phyloP scores from a whole-genome alignment of 2,888 invertebrate species.

The Pristionchus exspectatus region DNA sequence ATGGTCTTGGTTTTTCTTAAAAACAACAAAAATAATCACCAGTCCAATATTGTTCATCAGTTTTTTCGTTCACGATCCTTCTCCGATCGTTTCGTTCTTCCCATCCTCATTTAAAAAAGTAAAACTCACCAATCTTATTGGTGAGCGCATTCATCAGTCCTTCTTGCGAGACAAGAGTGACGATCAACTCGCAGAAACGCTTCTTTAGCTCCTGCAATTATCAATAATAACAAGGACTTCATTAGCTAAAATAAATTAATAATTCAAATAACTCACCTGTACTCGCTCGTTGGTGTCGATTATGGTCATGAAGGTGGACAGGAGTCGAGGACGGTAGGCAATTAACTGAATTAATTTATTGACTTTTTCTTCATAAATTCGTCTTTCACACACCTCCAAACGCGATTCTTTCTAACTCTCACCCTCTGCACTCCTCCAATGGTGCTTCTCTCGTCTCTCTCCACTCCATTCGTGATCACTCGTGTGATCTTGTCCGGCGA shows the following conservation, averaged over 20 bases:
- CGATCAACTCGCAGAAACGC: conserved; percentile 57
- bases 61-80: too few species aligned
- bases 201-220: conserved; percentile 56
- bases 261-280: conserved; percentile 52
- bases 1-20: too few species aligned
- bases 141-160: conserved; percentile 28
- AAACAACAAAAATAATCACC: too few species aligned
- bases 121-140: conserved; percentile 27
- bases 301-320: conserved; percentile 7
- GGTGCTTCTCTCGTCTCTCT: conserved; percentile 18
- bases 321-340: conserved; percentile 10
- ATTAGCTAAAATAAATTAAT: conserved; percentile 53
- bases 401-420: background rate
- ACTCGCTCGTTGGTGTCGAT: conserved; percentile 55
- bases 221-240: too few species aligned
- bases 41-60: too few species aligned
- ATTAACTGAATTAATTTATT: conserved; percentile 6
- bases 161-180: background rate
- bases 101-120: too few species aligned
- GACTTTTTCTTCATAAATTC: background rate
- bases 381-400: too few species aligned
- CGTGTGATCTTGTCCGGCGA: conserved; percentile 64
- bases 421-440: conserved; percentile 55
- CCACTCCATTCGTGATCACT: conserved; percentile 60
- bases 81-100: too few species aligned